Evolutionary conservation across 1,140 invertebrate species (phyloP).

Genomic region (Lycorma delicatula): DNA sequence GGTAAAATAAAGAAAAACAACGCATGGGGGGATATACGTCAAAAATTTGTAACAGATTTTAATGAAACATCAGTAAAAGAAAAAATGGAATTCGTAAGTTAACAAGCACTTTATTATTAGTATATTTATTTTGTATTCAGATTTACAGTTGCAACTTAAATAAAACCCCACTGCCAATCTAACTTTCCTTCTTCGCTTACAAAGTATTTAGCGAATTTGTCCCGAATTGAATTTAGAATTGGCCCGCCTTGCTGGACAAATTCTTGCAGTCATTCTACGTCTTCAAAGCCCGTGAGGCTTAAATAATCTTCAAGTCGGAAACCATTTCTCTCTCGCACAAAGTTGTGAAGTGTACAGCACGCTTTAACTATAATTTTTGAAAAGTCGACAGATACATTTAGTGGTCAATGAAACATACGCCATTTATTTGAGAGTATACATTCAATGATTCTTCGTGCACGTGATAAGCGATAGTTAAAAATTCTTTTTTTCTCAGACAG

Average conservation of each 20-base stretch:
- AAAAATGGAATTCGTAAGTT: too few relatives aligned
- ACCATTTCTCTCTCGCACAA: conserved; percentile 16
- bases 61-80: too few relatives aligned
- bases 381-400: conserved; percentile 24
- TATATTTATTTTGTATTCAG: too few relatives aligned
- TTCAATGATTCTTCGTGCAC: conserved; percentile 33
- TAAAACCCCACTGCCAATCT: too few relatives aligned
- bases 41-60: too few relatives aligned
- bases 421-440: conserved; percentile 31
- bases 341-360: conserved; percentile 19
- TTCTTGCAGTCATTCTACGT: too few relatives aligned
- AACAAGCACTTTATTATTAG: too few relatives aligned
- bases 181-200: too few relatives aligned
- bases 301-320: conserved; percentile 21
- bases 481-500: too few relatives aligned
- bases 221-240: background rate
- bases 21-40: too few relatives aligned
- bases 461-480: conserved; percentile 34
- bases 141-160: too few relatives aligned
- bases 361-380: conserved; percentile 24
- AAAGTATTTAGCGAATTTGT: conserved; percentile 1
- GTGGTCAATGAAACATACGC: conserved; percentile 17
- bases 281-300: conserved; percentile 12
- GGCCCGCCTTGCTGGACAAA: background rate
- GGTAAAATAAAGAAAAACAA: too few relatives aligned